These are phyloP conservation scores for Oscheius sp. DNA, from an alignment of 2,888 invertebrate species.

Conservation along the genomic window DNA sequence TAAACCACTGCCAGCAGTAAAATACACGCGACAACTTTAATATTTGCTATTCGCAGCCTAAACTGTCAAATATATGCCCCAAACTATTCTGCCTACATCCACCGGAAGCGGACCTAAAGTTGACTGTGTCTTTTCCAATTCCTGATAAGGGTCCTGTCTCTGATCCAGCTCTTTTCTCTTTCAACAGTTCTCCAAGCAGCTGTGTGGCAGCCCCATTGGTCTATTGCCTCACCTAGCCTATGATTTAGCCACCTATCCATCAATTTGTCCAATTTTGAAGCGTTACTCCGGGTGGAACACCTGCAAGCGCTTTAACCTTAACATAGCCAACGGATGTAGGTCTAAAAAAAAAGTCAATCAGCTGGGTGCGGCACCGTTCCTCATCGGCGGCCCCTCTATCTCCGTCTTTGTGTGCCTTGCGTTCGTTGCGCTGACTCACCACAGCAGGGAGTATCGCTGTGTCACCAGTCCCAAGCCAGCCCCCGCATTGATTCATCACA, in stretches of 20 bases:
- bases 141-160: too few species aligned
- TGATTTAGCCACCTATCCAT: conserved; percentile 15
- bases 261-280: conserved; percentile 3
- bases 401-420: conserved; percentile 34
- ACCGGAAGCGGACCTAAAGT: too few species aligned
- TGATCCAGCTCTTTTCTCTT: too few species aligned
- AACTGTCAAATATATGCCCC: too few species aligned
- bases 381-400: conserved; percentile 13
- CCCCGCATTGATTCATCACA: conserved; percentile 38
- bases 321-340: conserved; percentile 1
- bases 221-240: not conserved
- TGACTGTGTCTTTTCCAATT: too few species aligned
- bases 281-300: not conserved
- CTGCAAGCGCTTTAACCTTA: not conserved
- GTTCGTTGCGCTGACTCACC: conserved; percentile 37
- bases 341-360: conserved; percentile 16
- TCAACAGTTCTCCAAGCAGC: too few species aligned
- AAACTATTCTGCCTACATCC: too few species aligned
- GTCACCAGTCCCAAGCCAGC: conserved; percentile 24
- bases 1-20: too few species aligned
- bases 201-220: too few species aligned
- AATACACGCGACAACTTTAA: too few species aligned
- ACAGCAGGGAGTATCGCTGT: conserved; percentile 36
- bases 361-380: conserved; percentile 25
- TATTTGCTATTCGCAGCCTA: too few species aligned